Evolutionary conservation across 2,113 vertebrate species (phyloP).

Genomic region (Spea multiplicata): DNA sequence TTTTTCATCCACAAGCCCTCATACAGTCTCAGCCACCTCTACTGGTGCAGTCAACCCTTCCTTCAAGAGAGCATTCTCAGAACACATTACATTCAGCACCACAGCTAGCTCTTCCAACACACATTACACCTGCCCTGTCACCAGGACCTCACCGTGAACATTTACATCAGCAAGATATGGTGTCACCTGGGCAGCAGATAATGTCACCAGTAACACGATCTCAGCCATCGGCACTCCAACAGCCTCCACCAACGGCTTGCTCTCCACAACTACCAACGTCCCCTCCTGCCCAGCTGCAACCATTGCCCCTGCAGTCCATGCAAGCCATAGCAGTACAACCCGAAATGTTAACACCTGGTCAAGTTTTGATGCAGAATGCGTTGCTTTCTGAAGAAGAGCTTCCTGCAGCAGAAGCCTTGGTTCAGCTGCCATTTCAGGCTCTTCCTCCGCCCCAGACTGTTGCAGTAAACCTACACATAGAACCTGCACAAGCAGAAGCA

Average conservation of each 20-base stretch:
- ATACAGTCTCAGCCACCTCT: slow-evolving; percentile 71
- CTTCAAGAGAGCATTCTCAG: slow-evolving; percentile 61
- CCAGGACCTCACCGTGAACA: slow-evolving; percentile 66
- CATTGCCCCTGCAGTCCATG: slow-evolving; percentile 77
- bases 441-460: slow-evolving; percentile 87
- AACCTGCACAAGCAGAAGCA: slow-evolving; percentile 68
- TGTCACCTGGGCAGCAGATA: slow-evolving; percentile 63
- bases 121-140: slow-evolving; percentile 63
- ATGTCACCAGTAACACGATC: slow-evolving; percentile 66
- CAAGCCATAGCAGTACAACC: slow-evolving; percentile 80
- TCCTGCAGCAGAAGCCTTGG: slow-evolving; percentile 81
- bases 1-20: slow-evolving; percentile 74
- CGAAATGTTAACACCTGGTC: slow-evolving; percentile 77
- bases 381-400: slow-evolving; percentile 81
- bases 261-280: slow-evolving; percentile 69
- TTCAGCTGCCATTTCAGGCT: slow-evolving; percentile 86
- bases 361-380: slow-evolving; percentile 77
- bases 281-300: slow-evolving; percentile 74
- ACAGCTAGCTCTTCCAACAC: slow-evolving; percentile 60
- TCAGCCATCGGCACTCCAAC: slow-evolving; percentile 62
- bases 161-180: slow-evolving; percentile 64
- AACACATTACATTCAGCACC: slow-evolving; percentile 57
- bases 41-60: slow-evolving; percentile 72
- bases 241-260: slow-evolving; percentile 66
- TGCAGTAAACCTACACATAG: slow-evolving; percentile 89